Base-by-base conservation (phyloP, 2,797 vertebrate genomes). In the Steatocranus sp. region DNA sequence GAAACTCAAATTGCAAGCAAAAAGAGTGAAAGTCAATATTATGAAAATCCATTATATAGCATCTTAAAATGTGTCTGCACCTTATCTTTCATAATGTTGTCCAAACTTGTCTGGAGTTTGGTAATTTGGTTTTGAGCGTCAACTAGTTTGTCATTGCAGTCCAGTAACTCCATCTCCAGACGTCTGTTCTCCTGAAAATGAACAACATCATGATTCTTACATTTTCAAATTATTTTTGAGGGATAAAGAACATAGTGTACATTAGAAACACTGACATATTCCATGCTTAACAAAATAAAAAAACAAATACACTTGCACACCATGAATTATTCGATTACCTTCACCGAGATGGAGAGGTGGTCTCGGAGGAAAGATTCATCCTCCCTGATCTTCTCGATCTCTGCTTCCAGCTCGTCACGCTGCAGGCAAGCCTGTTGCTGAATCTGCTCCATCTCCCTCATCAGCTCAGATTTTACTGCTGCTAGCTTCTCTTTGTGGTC, bases 41-140 rank as follows among this genome's bases (percentile, higher is more conserved):
- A 27, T 73, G 15, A 80, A 61, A 54, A n/a, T 27, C 3, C 2
- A 27, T n/a, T 6, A 25, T 17, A 49, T 9, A 49, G 3, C 5
- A 68, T 4, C 15, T 54, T 2, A 38, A 51, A 53, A 78, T 15
- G 10, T 53, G 11, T 68, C 4, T 4, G 6, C 89, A 99, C 99
- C 97, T 97, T 98, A 89, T 99, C 98, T 83, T 97, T 96, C 81
- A 98, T 95, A 75, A 98, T 84, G 0, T 95, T 98, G 73, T 98
- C 97, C 95, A 99, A 89, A 93, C 95, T 97, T 34, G 89, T 96
- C 93, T 99, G 97, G 30, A 99, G 96, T 93, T 98, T 98, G 78
- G 85, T 91, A 15, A 97, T 94, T 86, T 97, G 94, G 20, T 76
- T 96, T 85, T 98, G 96, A 6, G 95, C 95, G 8, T 97, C 97